Evolutionary conservation across 2,888 invertebrate species (phyloP).

Genomic region (Nymphalis c-album): DNA sequence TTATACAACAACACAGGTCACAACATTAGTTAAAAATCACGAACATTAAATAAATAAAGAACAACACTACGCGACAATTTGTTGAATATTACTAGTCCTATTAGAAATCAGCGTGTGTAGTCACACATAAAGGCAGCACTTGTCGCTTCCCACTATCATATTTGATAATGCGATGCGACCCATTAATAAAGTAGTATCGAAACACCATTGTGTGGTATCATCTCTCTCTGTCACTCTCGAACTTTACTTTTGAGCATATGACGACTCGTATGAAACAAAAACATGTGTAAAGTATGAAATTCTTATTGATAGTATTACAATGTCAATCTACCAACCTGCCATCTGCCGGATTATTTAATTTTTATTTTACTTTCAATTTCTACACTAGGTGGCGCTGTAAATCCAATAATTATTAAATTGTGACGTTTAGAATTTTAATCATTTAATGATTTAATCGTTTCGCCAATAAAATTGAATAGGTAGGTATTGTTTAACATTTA

Average conservation of each 20-base stretch:
- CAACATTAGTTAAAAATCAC: slow-evolving; percentile 16
- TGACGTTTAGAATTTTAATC: too few relatives aligned
- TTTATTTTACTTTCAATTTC: slow-evolving; percentile 7
- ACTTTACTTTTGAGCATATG: not conserved
- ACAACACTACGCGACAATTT: slow-evolving; percentile 36
- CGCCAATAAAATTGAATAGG: too few relatives aligned
- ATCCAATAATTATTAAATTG: slow-evolving; percentile 42
- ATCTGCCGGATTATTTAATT: slow-evolving; percentile 32
- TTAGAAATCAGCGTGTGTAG: slow-evolving; percentile 15
- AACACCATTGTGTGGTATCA: slow-evolving; percentile 34
- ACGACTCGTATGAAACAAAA: slow-evolving; percentile 4
- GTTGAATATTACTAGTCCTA: slow-evolving; percentile 22
- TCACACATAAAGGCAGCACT: slow-evolving; percentile 5
- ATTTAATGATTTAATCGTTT: too few relatives aligned
- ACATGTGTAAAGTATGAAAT: slow-evolving; percentile 13
- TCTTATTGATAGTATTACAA: slow-evolving; percentile 27
- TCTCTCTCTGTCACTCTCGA: slow-evolving; percentile 57
- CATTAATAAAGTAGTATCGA: slow-evolving; percentile 28
- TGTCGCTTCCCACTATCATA: slow-evolving; percentile 10
- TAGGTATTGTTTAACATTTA: too few relatives aligned
- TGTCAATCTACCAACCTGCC: slow-evolving; percentile 35
- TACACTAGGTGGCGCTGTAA: slow-evolving; percentile 52
- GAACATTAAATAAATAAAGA: slow-evolving; percentile 26
- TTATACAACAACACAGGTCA: slow-evolving; percentile 6
- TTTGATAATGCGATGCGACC: slow-evolving; percentile 24